These are phyloP conservation scores for Dermolepida albohirtum DNA, from an alignment of 2,888 invertebrate species.

Conservation along the genomic window DNA sequence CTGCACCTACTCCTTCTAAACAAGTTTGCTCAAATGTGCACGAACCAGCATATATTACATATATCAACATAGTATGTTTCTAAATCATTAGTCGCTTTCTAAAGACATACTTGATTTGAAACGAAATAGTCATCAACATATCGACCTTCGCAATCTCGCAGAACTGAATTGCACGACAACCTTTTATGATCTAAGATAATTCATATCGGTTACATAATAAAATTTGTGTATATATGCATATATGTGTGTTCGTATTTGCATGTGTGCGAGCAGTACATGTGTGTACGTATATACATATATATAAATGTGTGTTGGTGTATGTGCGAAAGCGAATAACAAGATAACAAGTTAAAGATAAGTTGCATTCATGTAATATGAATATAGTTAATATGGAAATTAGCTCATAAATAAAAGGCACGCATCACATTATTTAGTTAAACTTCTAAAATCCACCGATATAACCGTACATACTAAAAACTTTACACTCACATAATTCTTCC, in stretches of 20 bases:
- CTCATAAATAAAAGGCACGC: constrained; percentile 43
- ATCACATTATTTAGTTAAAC: constrained; percentile 44
- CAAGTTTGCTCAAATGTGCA: no score
- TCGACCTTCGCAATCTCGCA: constrained; percentile 21
- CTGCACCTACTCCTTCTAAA: no score
- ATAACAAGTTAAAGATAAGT: constrained; percentile 40
- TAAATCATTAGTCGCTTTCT: constrained; percentile 12
- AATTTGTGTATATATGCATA: constrained; percentile 1
- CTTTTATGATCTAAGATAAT: constrained; percentile 14
- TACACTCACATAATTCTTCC: constrained; percentile 60
- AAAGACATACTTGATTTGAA: constrained; percentile 2
- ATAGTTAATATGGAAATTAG: constrained; percentile 44
- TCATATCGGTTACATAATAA: constrained; percentile 26
- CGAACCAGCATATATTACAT: no score
- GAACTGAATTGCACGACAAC: constrained; percentile 11
- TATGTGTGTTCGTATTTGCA: neutral
- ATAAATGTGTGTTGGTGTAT: neutral
- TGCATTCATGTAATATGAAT: constrained; percentile 41
- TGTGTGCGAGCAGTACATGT: neutral
- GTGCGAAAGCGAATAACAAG: constrained; percentile 34
- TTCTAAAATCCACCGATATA: constrained; percentile 40
- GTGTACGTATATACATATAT: neutral
- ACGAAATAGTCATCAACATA: constrained; percentile 13
- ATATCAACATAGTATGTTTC: neutral
- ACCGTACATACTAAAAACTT: constrained; percentile 55